Evolutionary conservation across 2,888 invertebrate genomes (phyloP).

Genomic region (Coelopa pilipes): DNA sequence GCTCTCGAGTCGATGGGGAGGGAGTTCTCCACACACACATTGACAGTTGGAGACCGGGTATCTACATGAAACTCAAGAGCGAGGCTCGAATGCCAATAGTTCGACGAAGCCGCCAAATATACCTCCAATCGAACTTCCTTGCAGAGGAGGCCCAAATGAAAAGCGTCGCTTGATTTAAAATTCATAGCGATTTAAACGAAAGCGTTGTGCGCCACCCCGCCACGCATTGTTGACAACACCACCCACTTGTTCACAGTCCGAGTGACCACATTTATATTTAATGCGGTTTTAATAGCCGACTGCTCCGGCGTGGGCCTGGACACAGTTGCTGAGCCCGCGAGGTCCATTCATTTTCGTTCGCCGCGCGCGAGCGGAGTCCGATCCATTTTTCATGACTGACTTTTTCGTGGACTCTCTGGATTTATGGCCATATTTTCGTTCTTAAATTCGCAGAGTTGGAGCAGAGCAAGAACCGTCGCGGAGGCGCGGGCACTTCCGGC

Average conservation of each 20-base stretch:
- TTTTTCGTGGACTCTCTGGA: background rate
- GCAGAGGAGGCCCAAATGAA: no score
- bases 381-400: slow-evolving; percentile 9
- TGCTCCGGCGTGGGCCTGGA: background rate
- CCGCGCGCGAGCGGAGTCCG: background rate
- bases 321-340: slow-evolving; percentile 19
- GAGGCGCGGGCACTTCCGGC: slow-evolving; percentile 71
- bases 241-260: no score
- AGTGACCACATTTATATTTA: no score
- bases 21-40: no score
- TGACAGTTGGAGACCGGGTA: no score
- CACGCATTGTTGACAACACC: no score
- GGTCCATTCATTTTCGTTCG: background rate
- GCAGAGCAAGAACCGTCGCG: slow-evolving; percentile 66
- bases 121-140: no score
- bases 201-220: no score
- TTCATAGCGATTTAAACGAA: background rate
- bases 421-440: background rate
- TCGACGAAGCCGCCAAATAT: no score
- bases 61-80: no score
- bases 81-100: no score
- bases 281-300: background rate
- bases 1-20: no score
- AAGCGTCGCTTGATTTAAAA: background rate
- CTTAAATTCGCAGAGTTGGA: slow-evolving; percentile 54